Percentiles rank a stretch among this genome's conserved stretches.
phyloP scores from a whole-genome alignment of 2,797 vertebrate species.

The Poeciliopsis paucimaculata region DNA sequence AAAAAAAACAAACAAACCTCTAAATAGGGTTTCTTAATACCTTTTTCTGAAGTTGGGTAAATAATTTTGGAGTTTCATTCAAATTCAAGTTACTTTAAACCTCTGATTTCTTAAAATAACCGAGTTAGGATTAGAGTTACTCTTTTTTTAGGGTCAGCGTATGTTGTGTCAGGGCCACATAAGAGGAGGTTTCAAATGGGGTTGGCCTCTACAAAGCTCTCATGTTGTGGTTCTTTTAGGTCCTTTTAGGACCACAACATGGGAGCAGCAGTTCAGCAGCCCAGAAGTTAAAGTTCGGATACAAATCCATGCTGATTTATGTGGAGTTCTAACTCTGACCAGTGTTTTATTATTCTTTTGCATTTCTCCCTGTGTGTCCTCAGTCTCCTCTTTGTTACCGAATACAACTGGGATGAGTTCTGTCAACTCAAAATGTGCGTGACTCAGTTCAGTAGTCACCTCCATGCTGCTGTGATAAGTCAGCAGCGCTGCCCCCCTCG shows the following conservation, averaged over 20 bases:
- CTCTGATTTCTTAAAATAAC: background rate
- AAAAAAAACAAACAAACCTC: background rate
- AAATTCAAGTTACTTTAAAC: background rate
- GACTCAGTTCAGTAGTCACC: conserved; percentile 53
- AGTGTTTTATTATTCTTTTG: conserved; percentile 31
- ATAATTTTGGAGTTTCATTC: background rate
- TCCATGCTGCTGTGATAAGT: conserved; percentile 41
- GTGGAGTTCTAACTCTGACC: conserved; percentile 44
- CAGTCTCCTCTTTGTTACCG: conserved; percentile 40
- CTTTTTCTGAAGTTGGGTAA: background rate
- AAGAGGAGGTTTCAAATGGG: conserved; percentile 83
- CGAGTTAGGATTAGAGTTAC: background rate
- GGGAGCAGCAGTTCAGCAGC: conserved; percentile 66
- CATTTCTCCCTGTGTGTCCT: conserved; percentile 20
- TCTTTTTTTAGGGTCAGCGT: conserved; percentile 4
- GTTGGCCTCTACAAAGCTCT: conserved; percentile 76
- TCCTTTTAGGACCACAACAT: conserved; percentile 40
- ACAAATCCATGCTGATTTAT: conserved; percentile 38
- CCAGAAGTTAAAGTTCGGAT: conserved; percentile 51
- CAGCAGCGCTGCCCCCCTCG: conserved; percentile 33
- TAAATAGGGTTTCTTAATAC: background rate
- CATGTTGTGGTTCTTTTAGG: conserved; percentile 81
- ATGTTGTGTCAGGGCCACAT: conserved; percentile 80
- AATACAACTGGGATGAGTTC: conserved; percentile 37
- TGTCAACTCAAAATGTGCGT: conserved; percentile 56